These are phyloP conservation scores for Thumatha senex DNA, from an alignment of 2,888 invertebrate genomes.

Conservation along the genomic window DNA sequence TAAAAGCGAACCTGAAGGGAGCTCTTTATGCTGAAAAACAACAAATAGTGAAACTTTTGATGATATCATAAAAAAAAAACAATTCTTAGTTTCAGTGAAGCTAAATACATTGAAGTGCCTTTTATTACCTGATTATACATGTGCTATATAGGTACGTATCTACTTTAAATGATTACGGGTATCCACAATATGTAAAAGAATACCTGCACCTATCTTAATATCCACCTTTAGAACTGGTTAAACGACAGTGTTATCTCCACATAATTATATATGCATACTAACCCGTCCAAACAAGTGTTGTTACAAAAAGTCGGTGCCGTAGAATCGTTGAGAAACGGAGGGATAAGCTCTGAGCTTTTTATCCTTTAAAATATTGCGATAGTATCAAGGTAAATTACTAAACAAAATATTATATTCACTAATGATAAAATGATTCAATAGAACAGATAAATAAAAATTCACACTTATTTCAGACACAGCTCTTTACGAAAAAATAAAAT, in stretches of 20 bases:
- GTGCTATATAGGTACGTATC: too few species aligned
- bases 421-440: conserved; percentile 18
- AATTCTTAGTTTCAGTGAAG: too few species aligned
- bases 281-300: conserved; percentile 13
- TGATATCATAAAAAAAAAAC: too few species aligned
- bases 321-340: not conserved
- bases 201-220: conserved; percentile 21
- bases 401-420: conserved; percentile 22
- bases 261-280: conserved; percentile 10
- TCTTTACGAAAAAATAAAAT: conserved; percentile 33
- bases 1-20: too few species aligned
- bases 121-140: too few species aligned
- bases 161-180: not conserved
- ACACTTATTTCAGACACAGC: conserved; percentile 37
- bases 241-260: conserved; percentile 19
- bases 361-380: not conserved
- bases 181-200: conserved; percentile 14
- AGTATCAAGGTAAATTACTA: not conserved
- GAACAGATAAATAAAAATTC: conserved; percentile 35
- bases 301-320: conserved; percentile 12
- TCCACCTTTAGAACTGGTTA: conserved; percentile 27
- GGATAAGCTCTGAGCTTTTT: conserved; percentile 3
- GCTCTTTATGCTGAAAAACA: too few species aligned
- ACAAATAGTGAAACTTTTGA: too few species aligned
- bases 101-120: too few species aligned